phyloP scores from a whole-genome alignment of 2,113 vertebrate species.

The Neotragus moschatus region DNA sequence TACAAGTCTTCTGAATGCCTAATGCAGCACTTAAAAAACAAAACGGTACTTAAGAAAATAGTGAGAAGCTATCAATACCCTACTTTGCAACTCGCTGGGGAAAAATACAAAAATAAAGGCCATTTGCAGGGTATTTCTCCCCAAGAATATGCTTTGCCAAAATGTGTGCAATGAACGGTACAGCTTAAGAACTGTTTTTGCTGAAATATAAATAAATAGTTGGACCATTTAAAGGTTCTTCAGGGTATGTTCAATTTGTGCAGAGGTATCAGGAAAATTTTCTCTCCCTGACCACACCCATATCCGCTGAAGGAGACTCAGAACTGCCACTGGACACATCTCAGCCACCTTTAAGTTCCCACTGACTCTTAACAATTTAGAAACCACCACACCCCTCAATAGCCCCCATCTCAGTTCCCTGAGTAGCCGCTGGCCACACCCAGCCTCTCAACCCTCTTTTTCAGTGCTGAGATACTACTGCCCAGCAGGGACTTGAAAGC shows the following conservation, averaged over 20 bases:
- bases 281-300: fast-evolving
- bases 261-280: background rate
- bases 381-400: background rate
- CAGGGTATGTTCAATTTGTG: background rate
- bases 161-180: background rate
- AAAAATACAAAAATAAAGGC: background rate
- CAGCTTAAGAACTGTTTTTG: background rate
- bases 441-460: background rate
- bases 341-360: background rate
- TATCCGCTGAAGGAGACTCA: background rate
- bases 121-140: background rate
- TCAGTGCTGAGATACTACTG: background rate
- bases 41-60: background rate
- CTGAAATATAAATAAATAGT: background rate
- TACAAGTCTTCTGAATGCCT: background rate
- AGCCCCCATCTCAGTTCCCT: fast-evolving
- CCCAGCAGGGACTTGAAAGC: background rate
- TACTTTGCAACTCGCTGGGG: background rate
- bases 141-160: background rate
- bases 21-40: background rate
- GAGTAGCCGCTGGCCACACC: background rate
- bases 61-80: background rate
- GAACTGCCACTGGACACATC: background rate
- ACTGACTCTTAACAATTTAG: background rate
- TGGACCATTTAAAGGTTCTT: background rate